Conservation (phyloP, 2,113 vertebrate genomes). For the Coturnix japonica region DNA sequence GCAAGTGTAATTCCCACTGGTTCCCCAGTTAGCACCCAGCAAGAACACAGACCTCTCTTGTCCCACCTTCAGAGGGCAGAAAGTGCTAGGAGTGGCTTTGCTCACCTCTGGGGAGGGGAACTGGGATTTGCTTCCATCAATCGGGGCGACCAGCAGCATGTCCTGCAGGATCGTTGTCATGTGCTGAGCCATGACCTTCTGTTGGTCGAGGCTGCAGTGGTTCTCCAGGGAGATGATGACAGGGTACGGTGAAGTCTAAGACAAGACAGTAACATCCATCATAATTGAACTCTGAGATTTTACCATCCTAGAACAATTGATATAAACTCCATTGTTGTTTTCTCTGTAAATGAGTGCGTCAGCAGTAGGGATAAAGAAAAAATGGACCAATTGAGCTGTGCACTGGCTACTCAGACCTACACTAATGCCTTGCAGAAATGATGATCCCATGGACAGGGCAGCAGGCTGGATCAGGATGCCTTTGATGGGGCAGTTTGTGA, state of each 20-base stretch:
- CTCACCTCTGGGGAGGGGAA: slow-evolving; percentile 93
- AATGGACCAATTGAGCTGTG: background rate
- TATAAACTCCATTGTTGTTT: background rate
- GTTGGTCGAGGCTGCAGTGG: slow-evolving; percentile 91
- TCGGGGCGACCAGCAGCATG: slow-evolving; percentile 82
- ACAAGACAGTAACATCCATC: background rate
- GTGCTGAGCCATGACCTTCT: slow-evolving; percentile 88
- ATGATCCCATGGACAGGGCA: background rate
- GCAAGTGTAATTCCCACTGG: background rate
- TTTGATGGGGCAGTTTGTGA: background rate
- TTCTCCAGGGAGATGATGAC: slow-evolving; percentile 97
- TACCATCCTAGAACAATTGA: background rate
- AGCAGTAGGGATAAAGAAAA: background rate
- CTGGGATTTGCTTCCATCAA: slow-evolving; percentile 75
- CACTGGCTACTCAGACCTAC: background rate
- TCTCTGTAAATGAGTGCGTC: background rate
- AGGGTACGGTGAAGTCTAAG: slow-evolving; percentile 88
- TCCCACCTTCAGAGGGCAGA: background rate
- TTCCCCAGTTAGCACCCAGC: background rate
- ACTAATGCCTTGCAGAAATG: background rate
- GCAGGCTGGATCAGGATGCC: background rate
- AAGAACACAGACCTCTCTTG: background rate
- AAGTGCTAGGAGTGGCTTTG: background rate
- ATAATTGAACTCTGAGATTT: background rate
- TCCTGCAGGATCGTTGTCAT: slow-evolving; percentile 85